Evolutionary conservation across 2,888 invertebrate genomes (phyloP), one percentile per base, ranked within the genome.

Genomic region (Ceraclea dissimilis): DNA sequence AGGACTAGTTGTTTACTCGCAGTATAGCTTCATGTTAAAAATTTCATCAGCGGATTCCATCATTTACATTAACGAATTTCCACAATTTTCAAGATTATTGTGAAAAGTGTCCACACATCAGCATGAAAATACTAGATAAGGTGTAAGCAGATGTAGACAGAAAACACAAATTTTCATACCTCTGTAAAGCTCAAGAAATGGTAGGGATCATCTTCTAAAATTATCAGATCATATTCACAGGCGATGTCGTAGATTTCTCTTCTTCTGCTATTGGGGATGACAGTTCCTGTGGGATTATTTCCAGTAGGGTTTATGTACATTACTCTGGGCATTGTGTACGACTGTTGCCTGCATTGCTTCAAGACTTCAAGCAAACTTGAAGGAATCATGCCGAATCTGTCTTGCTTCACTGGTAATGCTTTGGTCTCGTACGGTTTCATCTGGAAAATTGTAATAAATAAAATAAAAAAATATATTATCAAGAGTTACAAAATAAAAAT

Each of bases 191-290:
- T 85, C 66, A 91, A 72, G 67, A 86, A 90, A 71, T 84, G 87
- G 66, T 90, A 91, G 0, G 91, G 88, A 69, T 90, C 90, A 65
- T 91, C 91, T 67, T 91, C 91, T 6, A 91, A 65, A 52, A 91
- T 88, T 8, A 91, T 66, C 33, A 91, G 80, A 70, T 90, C 83
- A 68, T 86, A 88, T 67, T 82, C 78, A 70, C 86, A 86, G 48
- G 88, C 88, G 60, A 90, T 75, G 63, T 81, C 75, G 67, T 91
- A 90, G 46, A 91, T 83, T 69, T 82, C 79, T 60, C 79, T 75
- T 58, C 85, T 79, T 61, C 90, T 76, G 16, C 82, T 79, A 47
- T 80, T 72, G 0, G 86, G 76, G 54, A 88, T 72, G 0, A 86
- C 83, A 0, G 80, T 79, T 1, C 90, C 90, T 0, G 85, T 84